Conservation (phyloP, 2,113 vertebrate species). For the Loxodonta africana region DNA sequence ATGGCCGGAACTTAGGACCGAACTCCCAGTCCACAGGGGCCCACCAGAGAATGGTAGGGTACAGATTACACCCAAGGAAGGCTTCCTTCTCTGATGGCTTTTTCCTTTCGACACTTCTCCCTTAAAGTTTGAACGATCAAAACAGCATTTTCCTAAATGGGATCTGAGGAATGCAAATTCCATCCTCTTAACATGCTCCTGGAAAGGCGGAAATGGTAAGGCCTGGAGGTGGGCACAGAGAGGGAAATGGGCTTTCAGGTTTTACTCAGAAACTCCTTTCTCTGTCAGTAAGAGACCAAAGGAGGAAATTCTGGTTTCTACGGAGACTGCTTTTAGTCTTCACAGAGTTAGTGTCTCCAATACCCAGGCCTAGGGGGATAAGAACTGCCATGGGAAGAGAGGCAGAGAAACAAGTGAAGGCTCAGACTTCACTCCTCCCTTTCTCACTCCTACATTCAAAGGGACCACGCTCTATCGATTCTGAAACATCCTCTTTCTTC, state of each 20-base stretch:
- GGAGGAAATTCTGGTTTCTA: neutral
- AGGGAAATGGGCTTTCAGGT: neutral
- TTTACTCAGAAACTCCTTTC: neutral
- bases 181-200: neutral
- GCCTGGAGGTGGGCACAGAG: neutral
- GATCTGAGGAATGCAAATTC: neutral
- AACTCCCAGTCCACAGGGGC: neutral
- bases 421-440: neutral
- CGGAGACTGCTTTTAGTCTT: neutral
- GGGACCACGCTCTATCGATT: neutral
- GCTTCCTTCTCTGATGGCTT: neutral
- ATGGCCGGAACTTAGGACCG: neutral
- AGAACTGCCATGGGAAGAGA: neutral
- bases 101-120: neutral
- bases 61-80: neutral
- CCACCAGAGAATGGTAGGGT: neutral
- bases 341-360: neutral
- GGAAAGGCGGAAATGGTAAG: neutral
- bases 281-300: neutral
- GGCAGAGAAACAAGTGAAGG: neutral
- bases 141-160: neutral
- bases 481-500: neutral
- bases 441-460: neutral
- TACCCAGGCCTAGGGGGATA: neutral
- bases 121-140: neutral